Percentiles rank a stretch among this genome's conserved stretches.
phyloP scores from a whole-genome alignment of 2,797 vertebrate genomes.

The Anolis apletophallus region DNA sequence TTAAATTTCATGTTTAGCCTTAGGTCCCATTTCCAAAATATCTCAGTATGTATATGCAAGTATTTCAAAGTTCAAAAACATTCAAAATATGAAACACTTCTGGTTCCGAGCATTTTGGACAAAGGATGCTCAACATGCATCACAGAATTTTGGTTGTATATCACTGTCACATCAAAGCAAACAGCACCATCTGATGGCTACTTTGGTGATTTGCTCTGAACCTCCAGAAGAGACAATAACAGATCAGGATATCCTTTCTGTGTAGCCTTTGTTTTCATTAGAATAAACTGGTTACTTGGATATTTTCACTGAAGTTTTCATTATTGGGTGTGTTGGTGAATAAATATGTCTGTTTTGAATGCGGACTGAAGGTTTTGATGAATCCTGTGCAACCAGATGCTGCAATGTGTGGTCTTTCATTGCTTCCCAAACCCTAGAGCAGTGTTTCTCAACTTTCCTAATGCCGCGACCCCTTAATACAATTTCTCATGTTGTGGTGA shows the following conservation, averaged over 20 bases:
- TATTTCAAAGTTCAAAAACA: too few species aligned
- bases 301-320: background rate
- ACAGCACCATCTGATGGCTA: slow-evolving; percentile 67
- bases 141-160: background rate
- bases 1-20: too few species aligned
- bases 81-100: too few species aligned
- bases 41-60: too few species aligned
- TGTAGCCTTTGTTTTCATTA: background rate
- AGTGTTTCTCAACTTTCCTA: too few species aligned
- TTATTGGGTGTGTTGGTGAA: background rate
- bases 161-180: slow-evolving; percentile 34
- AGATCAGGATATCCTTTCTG: background rate
- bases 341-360: background rate
- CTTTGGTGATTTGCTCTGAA: slow-evolving; percentile 44
- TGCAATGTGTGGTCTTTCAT: too few species aligned
- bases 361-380: background rate
- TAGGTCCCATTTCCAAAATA: too few species aligned
- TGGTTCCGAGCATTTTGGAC: too few species aligned
- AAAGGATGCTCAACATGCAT: too few species aligned
- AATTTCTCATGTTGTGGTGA: too few species aligned
- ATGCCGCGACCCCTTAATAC: too few species aligned
- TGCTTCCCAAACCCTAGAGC: too few species aligned
- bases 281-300: background rate
- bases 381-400: background rate
- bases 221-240: background rate